Conservation (phyloP, 2,797 vertebrate genomes). For the Cynopterus sphinx region DNA sequence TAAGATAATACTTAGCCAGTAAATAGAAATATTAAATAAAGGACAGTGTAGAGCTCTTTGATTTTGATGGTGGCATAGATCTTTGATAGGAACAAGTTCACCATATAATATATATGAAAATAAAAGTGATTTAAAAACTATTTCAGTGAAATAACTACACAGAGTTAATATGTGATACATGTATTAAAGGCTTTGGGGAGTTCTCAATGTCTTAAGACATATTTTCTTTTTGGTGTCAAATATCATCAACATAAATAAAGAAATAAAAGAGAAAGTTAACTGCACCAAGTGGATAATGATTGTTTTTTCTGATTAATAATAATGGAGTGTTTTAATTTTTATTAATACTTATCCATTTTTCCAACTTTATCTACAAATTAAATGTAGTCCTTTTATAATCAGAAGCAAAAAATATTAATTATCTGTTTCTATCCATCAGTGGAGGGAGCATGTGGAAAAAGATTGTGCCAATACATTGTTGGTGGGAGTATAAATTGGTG, state of each 20-base stretch:
- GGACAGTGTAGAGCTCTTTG: neutral
- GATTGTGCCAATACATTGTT: neutral
- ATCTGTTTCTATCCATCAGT: neutral
- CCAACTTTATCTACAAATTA: slow-evolving; percentile 30
- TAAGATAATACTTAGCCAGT: neutral
- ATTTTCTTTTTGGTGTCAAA: slow-evolving; percentile 12
- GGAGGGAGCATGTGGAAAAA: neutral
- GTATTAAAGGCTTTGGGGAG: neutral
- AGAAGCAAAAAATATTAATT: neutral
- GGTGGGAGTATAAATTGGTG: neutral
- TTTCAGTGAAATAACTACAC: neutral
- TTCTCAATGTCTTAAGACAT: neutral
- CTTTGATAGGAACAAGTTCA: neutral
- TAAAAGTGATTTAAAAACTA: neutral
- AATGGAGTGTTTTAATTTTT: slow-evolving; percentile 1
- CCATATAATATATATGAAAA: neutral
- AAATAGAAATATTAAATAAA: neutral
- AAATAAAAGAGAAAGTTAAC: neutral
- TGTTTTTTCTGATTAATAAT: neutral
- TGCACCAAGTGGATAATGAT: neutral
- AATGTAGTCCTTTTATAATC: neutral
- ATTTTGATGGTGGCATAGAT: neutral
- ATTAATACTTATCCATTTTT: neutral
- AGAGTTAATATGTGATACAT: neutral
- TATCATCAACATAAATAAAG: neutral